Evolutionary conservation across 1,140 invertebrate species (phyloP).

Genomic region (Brachionus koreanus): DNA sequence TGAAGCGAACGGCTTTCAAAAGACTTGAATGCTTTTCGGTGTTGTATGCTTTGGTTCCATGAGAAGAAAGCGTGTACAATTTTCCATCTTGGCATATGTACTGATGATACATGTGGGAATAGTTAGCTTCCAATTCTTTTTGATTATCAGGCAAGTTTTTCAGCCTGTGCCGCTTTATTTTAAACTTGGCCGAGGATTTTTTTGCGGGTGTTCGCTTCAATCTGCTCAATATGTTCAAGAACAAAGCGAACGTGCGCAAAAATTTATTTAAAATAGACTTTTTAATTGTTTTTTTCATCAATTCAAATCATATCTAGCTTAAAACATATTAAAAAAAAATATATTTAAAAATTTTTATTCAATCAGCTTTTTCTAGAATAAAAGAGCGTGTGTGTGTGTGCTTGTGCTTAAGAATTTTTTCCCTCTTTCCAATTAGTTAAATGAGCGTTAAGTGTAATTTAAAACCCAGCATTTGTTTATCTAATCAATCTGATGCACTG

Average conservation of each 20-base stretch:
- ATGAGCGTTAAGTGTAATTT: not conserved
- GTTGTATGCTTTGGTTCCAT: not conserved
- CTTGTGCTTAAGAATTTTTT: not conserved
- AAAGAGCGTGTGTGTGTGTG: not conserved
- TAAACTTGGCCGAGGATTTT: not conserved
- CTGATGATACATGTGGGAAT: not conserved
- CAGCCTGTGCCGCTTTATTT: not conserved
- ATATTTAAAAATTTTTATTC: not conserved
- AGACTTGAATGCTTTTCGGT: not conserved
- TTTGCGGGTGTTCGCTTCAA: not conserved
- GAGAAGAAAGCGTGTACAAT: not conserved
- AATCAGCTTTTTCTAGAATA: not conserved
- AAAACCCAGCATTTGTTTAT: not conserved
- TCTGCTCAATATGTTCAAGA: not conserved
- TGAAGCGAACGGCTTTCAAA: not conserved
- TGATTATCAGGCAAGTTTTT: not conserved
- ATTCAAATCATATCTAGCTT: not conserved
- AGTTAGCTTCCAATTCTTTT: not conserved
- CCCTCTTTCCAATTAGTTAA: not conserved
- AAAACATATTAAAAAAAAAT: not conserved
- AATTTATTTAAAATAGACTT: conserved; percentile 35
- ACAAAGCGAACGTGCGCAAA: not conserved
- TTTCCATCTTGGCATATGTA: conserved; percentile 16
- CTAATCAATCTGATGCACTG: not conserved
- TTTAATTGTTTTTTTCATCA: conserved; percentile 33